Percentiles rank a stretch among this genome's conserved stretches.
Conservation (phyloP, 2,888 invertebrate species). For the Allolobophora icterica region DNA sequence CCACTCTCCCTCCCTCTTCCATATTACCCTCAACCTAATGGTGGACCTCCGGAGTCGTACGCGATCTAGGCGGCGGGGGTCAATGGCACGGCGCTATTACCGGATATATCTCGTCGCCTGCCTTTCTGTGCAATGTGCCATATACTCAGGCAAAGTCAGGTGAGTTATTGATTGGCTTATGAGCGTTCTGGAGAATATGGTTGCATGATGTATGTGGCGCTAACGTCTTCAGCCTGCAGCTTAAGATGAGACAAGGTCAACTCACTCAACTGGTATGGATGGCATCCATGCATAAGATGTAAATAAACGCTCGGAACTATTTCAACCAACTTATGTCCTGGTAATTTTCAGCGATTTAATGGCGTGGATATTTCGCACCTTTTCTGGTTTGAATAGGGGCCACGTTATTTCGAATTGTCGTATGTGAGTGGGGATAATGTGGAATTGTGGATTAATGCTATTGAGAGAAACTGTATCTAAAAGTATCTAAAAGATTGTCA, state of each 20-base stretch:
- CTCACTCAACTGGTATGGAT: too few relatives aligned
- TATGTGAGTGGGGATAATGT: too few relatives aligned
- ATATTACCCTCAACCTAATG: not conserved
- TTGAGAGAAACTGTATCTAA: not conserved
- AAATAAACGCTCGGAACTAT: too few relatives aligned
- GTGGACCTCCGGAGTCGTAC: not conserved
- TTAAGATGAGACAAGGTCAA: too few relatives aligned
- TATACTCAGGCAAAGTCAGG: not conserved
- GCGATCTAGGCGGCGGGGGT: conserved; percentile 4
- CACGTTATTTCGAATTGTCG: not conserved
- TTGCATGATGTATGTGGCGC: not conserved
- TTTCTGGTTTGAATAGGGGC: not conserved
- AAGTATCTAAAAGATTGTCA: not conserved
- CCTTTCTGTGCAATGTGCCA: not conserved
- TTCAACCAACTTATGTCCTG: too few relatives aligned
- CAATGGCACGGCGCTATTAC: not conserved
- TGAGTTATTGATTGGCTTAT: not conserved
- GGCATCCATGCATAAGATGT: too few relatives aligned
- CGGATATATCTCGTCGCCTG: not conserved
- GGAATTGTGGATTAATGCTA: not conserved
- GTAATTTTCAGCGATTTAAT: too few relatives aligned
- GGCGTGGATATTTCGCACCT: not conserved
- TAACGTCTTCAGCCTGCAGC: too few relatives aligned
- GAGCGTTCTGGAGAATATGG: not conserved
- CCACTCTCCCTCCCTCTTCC: not conserved